These are phyloP conservation scores for Pseudomugil tenellus DNA, from an alignment of 2,797 vertebrate species.

Conservation along the genomic window DNA sequence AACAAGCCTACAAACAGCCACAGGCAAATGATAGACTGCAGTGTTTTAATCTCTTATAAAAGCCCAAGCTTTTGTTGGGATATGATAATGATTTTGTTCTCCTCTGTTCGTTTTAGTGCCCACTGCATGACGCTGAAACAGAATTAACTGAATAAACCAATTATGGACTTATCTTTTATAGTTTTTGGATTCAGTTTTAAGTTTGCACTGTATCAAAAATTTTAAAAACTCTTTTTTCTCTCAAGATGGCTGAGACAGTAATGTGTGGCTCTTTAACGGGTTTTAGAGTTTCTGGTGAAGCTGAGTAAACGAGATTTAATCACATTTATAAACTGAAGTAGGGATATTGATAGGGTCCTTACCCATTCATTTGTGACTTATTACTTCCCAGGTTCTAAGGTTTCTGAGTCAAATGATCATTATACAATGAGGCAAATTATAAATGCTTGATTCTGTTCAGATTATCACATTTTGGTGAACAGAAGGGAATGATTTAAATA, in stretches of 20 bases:
- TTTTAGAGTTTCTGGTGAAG: neutral
- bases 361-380: neutral
- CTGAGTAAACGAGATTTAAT: constrained; percentile 16
- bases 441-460: constrained; percentile 26
- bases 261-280: constrained; percentile 9
- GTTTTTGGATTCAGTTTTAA: neutral
- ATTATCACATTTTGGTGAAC: neutral
- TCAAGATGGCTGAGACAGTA: neutral
- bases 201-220: neutral
- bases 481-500: neutral
- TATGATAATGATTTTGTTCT: constrained; percentile 67
- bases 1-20: constrained; percentile 63
- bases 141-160: constrained; percentile 17
- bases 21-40: constrained; percentile 62
- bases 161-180: constrained; percentile 10
- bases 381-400: constrained; percentile 26
- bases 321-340: neutral
- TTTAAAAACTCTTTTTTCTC: constrained; percentile 4
- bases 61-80: constrained; percentile 67
- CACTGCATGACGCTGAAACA: constrained; percentile 47
- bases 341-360: neutral
- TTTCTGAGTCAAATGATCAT: constrained; percentile 31
- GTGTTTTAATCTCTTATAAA: constrained; percentile 71
- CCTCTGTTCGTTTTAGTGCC: constrained; percentile 48
- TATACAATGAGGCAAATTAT: constrained; percentile 45